Base-by-base conservation (phyloP, 64 coral and sea anemone species). In the Porites australiensis region DNA sequence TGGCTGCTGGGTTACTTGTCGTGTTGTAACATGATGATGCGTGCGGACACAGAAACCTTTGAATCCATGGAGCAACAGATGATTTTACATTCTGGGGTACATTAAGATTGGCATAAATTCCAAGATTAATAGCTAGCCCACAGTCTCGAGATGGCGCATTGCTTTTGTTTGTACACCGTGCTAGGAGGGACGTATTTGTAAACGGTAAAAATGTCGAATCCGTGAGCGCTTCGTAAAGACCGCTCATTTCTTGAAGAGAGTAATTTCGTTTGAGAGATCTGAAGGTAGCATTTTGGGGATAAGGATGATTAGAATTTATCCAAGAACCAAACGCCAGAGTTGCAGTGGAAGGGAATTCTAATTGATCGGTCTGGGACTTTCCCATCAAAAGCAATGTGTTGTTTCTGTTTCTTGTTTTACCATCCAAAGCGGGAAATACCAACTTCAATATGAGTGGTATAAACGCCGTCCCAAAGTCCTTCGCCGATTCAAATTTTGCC, bases 111-210 rank as follows among this genome's bases (percentile, higher is more conserved):
- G 9, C 3, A 27, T 66, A 66, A 8, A 49, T 21, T 7, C n/a
- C 5, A 49, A 93, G 47, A 75, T 93, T 87, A 9, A 75, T 37
- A 3, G 75, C 71, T 20, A 93, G 69, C 4, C 91, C 91, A 46
- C 82, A 77, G 0, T 69, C 91, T 77, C n/a, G 57, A 7, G 82
- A 43, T 22, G 59, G 2, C 7, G 1, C 0, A 0, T 5, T 53
- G 15, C 46, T 74, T 50, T 22, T 23, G 6, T 8, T 9, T n/a
- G 8, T 51, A n/a, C 66, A 46, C 10, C 8, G 6, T 86, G 15
- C 19, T 5, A 93, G 81, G 15, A 84, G 81, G 10, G 0, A 23
- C 51, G 18, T 4, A 75, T 79, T 58, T 20, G 23, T 49, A 76
- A 85, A 74, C 3, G 91, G 91, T n/a, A 73, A 21, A 44, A 93